Evolutionary conservation across 2,797 vertebrate genomes (phyloP), one percentile per base, ranked within the genome.

Genomic region (Dromococcyx pavoninus): DNA sequence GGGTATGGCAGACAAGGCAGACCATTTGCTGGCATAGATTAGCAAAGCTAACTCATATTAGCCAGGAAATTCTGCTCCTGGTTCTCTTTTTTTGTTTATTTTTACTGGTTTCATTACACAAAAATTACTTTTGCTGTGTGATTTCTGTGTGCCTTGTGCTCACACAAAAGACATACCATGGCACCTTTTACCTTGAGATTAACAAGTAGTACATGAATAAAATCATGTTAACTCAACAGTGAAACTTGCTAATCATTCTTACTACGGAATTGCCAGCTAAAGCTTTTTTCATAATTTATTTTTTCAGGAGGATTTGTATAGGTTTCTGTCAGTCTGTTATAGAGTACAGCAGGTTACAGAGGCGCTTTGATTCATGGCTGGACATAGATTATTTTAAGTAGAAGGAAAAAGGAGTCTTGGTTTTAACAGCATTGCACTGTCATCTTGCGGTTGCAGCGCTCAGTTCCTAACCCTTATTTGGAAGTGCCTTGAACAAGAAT

Each of bases 401-500:
- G 77, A 66, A 80, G 77, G 84, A 62, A 44, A 53, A 88, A 90
- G 70, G 76, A 89, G 53, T 27, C 46, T 35, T n/a, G 82, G 73
- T 88, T 94, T 88, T 32, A 58, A 87, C 79, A 89, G 90, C 93
- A 61, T 82, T 90, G 94, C 75, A 86, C 89, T 93, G 92, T 95
- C 92, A 89, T 95, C 86, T 96, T 89, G 89, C 66, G n/a, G 92
- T 88, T 64, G 84, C 93, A 56, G 71, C 1, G 23, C 83, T 96
- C 62, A 30, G 27, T 60, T 95, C 88, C 79, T 81, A 24, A 54
- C 32, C 70, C 21, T 86, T 96, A 95, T 91, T 57, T 73, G 95
- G 96, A 65, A 95, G 95, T 43, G 88, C 90, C 91, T 93, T 37
- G 83, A 95, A 96, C 64, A 92, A 67, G 92, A 92, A 93, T 89